Percentiles rank a stretch among this genome's conserved stretches.
phyloP scores from a whole-genome alignment of 1,140 invertebrate genomes.

The Pseudomyrmex sp. region DNA sequence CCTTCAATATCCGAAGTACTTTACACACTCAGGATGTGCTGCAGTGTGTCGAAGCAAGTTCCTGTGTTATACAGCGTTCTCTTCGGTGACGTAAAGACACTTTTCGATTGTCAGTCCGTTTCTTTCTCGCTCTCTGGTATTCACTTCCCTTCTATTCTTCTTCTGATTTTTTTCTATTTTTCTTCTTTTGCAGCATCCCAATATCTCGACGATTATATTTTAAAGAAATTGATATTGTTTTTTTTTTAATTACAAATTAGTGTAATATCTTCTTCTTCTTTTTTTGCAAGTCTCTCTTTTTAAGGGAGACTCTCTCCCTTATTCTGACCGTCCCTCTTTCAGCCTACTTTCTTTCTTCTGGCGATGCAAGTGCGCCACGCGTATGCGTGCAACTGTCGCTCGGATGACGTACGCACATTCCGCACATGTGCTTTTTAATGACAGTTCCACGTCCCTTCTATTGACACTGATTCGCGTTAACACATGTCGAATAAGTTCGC shows the following conservation, averaged over 20 bases:
- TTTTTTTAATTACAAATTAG: too few relatives aligned
- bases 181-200: neutral
- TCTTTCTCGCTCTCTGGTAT: neutral
- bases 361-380: constrained; percentile 39
- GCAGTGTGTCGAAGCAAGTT: neutral
- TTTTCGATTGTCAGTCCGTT: neutral
- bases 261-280: constrained; percentile 17
- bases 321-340: constrained; percentile 19
- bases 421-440: constrained; percentile 68
- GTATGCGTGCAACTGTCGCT: constrained; percentile 31
- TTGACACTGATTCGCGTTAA: constrained; percentile 72
- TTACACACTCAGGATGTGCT: too few relatives aligned
- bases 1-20: neutral
- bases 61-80: neutral
- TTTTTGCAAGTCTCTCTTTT: constrained; percentile 1
- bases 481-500: constrained; percentile 34
- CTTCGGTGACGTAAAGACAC: neutral
- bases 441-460: constrained; percentile 65
- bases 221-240: too few relatives aligned
- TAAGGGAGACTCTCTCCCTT: too few relatives aligned
- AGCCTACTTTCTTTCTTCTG: constrained; percentile 17
- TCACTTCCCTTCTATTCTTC: neutral
- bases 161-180: neutral
- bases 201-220: neutral
- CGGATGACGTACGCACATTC: constrained; percentile 49